These are phyloP conservation scores for Huso huso DNA, from an alignment of 2,797 vertebrate genomes.

Conservation along the genomic window DNA sequence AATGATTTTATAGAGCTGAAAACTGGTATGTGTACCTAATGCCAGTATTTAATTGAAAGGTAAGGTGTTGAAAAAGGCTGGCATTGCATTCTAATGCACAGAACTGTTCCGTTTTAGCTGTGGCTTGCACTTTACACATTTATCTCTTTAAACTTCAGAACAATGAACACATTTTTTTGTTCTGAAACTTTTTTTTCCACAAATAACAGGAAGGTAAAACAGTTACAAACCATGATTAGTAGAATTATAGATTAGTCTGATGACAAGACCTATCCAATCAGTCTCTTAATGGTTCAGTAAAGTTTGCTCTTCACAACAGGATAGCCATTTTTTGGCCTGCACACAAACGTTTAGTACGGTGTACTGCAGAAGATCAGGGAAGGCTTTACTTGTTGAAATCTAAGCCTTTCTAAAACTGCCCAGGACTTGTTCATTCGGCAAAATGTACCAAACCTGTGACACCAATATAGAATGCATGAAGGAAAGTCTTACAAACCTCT, in stretches of 20 bases:
- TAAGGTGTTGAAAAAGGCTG: constrained; percentile 8
- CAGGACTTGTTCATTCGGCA: too few relatives aligned
- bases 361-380: not conserved
- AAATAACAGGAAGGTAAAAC: constrained; percentile 6
- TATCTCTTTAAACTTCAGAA: constrained; percentile 24
- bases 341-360: not conserved
- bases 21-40: constrained; percentile 7
- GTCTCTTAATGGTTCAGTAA: not conserved
- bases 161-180: constrained; percentile 46
- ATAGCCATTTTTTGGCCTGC: not conserved
- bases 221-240: not conserved
- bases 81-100: not conserved
- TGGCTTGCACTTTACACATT: constrained; percentile 14
- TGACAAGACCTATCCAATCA: constrained; percentile 1
- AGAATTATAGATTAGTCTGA: not conserved
- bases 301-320: not conserved
- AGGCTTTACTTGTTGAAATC: constrained; percentile 7
- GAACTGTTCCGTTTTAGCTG: constrained; percentile 19
- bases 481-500: too few relatives aligned
- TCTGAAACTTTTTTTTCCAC: constrained; percentile 22
- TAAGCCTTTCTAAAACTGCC: too few relatives aligned
- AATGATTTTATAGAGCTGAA: not conserved
- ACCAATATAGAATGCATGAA: too few relatives aligned
- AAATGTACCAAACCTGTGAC: too few relatives aligned
- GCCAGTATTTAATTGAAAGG: constrained; percentile 8